Base-by-base conservation (phyloP, 2,888 invertebrate species). In the Lypha dubia region DNA sequence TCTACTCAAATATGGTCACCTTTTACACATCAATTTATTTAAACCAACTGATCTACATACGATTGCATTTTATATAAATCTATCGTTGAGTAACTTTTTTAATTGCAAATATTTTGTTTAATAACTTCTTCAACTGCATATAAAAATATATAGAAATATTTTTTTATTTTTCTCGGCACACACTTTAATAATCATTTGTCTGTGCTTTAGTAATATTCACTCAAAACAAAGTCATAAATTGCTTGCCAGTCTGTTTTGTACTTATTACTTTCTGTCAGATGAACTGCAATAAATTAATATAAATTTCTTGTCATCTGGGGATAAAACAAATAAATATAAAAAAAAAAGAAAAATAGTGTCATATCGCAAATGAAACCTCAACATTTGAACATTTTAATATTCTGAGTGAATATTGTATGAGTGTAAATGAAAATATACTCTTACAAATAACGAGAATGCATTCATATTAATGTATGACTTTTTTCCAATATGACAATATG, bases 231-330 rank as follows among this genome's bases (percentile, higher is more conserved):
- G 88, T 89, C 88, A 90, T 90, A 90, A 90, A 90, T 90, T 91
- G 89, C 90, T 89, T 38, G 65, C 56, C 79, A 89, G 89, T 88
- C n/a, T n/a, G 88, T 88, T 84, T 77, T 81, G 79, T 80, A 77
- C 83, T 91, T 90, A 91, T 91, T 91, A 90, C 89, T 84, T 84
- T 88, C 89, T 90, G 91, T 90, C 91, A 89, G 89, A 88, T 89
- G 89, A 90, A 90, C 89, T 89, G 91, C 87, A 90, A 90, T 90
- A 90, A 90, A 90, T 90, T 91, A 90, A 90, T 91, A 90, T 90
- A 90, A 90, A 91, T 88, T 88, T 90, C 90, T 89, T 90, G 89
- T 90, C 90, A 89, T 84, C 88, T 83, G 70, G 58, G 74, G 81
- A 8, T 49, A 70, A n/a, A 80, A 60, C 53, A 53, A 38, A 83